A percentile compares a stretch with the other conserved stretches of the same genome.
phyloP scores from a whole-genome alignment of 2,113 vertebrate genomes.

The Maccullochella peelii region DNA sequence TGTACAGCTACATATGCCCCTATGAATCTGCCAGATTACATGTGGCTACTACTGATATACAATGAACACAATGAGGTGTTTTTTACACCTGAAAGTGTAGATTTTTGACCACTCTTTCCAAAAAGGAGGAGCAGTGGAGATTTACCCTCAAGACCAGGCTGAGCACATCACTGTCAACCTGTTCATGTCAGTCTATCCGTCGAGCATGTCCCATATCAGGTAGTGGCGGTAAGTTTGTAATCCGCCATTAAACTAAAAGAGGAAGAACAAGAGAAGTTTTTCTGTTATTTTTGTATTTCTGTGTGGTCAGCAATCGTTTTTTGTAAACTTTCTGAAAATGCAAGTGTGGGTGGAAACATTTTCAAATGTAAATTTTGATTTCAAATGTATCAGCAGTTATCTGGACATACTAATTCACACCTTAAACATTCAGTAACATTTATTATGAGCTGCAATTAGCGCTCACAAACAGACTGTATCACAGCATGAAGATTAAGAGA shows the following conservation, averaged over 20 bases:
- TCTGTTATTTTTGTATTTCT: neutral
- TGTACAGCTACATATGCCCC: neutral
- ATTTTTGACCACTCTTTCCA: neutral
- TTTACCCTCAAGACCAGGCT: neutral
- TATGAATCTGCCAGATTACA: neutral
- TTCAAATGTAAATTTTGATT: neutral
- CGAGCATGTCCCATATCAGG: neutral
- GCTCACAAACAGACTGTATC: slow-evolving; percentile 33
- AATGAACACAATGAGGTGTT: slow-evolving; percentile 1
- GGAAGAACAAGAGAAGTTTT: neutral
- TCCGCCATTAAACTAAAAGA: neutral
- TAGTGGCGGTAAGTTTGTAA: neutral
- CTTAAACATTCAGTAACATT: slow-evolving; percentile 1
- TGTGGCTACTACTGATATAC: neutral
- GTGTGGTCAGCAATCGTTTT: neutral
- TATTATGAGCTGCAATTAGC: slow-evolving; percentile 28
- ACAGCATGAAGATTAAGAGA: slow-evolving; percentile 31
- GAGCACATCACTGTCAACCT: neutral
- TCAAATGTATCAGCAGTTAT: slow-evolving; percentile 17
- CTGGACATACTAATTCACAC: slow-evolving; percentile 5
- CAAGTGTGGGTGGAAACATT: neutral
- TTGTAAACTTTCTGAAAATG: neutral
- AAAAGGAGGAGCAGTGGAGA: neutral
- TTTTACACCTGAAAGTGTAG: neutral
- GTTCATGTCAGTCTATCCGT: neutral